phyloP scores from a whole-genome alignment of 2,888 invertebrate genomes.

The Callosobruchus maculatus region DNA sequence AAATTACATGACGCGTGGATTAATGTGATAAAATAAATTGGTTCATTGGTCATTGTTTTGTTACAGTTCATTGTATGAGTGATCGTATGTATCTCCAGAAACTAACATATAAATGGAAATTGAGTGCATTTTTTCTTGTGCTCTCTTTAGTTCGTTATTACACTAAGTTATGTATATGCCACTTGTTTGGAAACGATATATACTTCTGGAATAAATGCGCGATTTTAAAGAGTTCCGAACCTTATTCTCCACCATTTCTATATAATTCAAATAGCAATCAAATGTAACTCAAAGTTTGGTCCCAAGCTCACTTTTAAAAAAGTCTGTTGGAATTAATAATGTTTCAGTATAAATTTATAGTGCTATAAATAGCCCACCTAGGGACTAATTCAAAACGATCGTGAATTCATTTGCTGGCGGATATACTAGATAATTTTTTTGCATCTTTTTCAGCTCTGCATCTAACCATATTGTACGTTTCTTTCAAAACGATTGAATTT shows the following conservation, averaged over 20 bases:
- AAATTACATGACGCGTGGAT: slow-evolving; percentile 41
- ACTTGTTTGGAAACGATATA: neutral
- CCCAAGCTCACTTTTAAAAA: neutral
- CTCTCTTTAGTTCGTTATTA: slow-evolving; percentile 29
- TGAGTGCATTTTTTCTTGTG: slow-evolving; percentile 21
- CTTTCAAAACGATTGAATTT: too few species aligned
- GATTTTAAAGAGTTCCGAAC: neutral
- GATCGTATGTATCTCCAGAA: slow-evolving; percentile 38
- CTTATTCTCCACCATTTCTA: neutral
- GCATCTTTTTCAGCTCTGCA: too few species aligned
- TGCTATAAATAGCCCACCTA: too few species aligned
- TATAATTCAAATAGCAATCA: neutral
- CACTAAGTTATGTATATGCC: neutral
- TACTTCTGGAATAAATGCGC: neutral
- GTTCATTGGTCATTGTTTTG: slow-evolving; percentile 33
- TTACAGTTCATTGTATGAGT: slow-evolving; percentile 28
- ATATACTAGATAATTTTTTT: too few species aligned
- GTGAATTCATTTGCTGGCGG: too few species aligned
- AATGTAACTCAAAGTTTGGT: neutral
- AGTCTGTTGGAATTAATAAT: too few species aligned
- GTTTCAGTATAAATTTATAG: too few species aligned
- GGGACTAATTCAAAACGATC: too few species aligned
- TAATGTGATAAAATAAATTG: slow-evolving; percentile 37
- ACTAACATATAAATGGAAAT: slow-evolving; percentile 25
- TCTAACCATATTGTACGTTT: too few species aligned